Evolutionary conservation across 2,888 invertebrate genomes (phyloP), one percentile per base, ranked within the genome.

Genomic region (Temnothorax unifasciatus): DNA sequence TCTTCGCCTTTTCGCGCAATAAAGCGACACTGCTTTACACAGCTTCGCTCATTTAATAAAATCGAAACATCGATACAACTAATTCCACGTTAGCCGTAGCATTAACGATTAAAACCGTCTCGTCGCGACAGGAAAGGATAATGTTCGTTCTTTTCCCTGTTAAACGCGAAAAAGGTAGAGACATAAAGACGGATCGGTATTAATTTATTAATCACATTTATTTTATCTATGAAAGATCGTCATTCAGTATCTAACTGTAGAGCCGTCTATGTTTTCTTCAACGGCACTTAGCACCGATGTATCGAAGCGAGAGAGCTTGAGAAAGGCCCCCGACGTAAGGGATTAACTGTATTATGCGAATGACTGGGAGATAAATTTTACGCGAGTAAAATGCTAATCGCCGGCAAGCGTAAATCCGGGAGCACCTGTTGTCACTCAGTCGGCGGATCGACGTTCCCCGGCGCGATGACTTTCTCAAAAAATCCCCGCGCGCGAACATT

Each of bases 401-500:
- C 13, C 73, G 57, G 59, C 57, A 25, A 59, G 79, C 79, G 79
- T 81, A 81, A 81, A 54, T 59, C 76, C 52, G 66, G 52, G 64
- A 86, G 87, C 89, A 89, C 85, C 87, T 89, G 86, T 89, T 89
- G 86, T 73, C 75, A 82, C 87, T 82, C 89, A 86, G 82, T 76
- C 84, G 87, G 84, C 61, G 82, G 52, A 77, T 57, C 47, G 68
- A 54, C 75, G 82, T 50, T 54, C 61, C 61, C 29, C 64, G 77
- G n/a, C 25, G 5, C 29, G 52, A 59, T 34, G 83, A 66, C 85
- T 79, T 52, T 81, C 87, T 57, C 71, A 76, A 87, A 86, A 84
- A 85, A 41, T 66, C 34, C 25, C 21, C 52, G 75, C 71, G 75
- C 71, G 83, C 82, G 87, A 90, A 87, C 87, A 71, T 81, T 71